Conservation (phyloP, 2,797 vertebrate genomes). For the Halcyon badia region DNA sequence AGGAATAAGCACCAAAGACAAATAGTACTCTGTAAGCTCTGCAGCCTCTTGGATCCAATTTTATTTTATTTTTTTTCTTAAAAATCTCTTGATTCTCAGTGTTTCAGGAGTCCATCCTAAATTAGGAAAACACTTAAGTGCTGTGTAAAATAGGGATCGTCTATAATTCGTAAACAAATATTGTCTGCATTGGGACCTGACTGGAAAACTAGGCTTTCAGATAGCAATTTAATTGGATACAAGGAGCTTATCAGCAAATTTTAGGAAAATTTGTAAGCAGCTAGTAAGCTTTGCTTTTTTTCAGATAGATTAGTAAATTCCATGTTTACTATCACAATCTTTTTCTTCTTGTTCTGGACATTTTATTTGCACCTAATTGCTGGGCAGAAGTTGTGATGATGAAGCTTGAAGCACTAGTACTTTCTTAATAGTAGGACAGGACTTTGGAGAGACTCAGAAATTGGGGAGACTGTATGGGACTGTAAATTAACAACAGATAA, state of each 20-base stretch:
- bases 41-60: neutral
- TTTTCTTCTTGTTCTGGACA: neutral
- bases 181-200: neutral
- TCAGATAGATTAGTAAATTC: neutral
- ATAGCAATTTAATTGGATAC: neutral
- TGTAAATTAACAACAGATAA: neutral
- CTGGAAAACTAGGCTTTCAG: neutral
- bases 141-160: neutral
- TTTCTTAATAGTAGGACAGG: neutral
- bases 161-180: neutral
- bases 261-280: neutral
- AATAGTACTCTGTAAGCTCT: neutral
- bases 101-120: neutral
- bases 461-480: accelerated
- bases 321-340: too few relatives aligned
- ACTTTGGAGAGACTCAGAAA: neutral
- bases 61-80: too few relatives aligned
- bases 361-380: neutral
- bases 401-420: neutral
- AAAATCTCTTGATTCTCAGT: neutral
- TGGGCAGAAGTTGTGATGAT: neutral
- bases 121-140: neutral
- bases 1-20: neutral
- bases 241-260: neutral
- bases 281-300: neutral